Conservation (phyloP, 30 jellyfish, hydroid and myxozoan genomes). For the Cassiopea andromeda region DNA sequence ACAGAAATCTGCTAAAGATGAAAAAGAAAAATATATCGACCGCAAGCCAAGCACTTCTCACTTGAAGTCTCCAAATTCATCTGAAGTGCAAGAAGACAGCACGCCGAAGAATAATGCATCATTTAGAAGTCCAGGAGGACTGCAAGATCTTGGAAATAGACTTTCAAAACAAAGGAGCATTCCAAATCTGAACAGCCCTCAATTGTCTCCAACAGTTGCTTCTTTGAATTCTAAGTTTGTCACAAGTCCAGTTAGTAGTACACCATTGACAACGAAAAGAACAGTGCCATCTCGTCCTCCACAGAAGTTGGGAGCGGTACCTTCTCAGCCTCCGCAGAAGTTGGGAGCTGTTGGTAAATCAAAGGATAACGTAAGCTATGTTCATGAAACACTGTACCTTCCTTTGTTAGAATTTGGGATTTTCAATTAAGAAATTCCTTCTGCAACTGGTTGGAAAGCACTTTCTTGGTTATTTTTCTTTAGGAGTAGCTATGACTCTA, state of each 20-base stretch:
- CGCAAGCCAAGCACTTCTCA: neutral
- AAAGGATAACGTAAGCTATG: neutral
- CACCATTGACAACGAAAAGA: conserved; percentile 39
- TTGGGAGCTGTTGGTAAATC: conserved; percentile 6
- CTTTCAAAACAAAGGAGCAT: neutral
- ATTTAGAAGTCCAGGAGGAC: conserved; percentile 2
- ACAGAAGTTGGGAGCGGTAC: conserved; percentile 1
- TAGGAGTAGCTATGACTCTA: too few species aligned
- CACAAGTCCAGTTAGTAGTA: conserved; percentile 54
- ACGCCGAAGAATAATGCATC: conserved; percentile 11
- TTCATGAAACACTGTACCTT: too few species aligned
- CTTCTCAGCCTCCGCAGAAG: conserved; percentile 6
- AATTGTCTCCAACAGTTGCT: conserved; percentile 12
- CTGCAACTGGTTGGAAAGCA: too few species aligned
- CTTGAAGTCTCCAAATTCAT: neutral
- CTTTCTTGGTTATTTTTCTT: too few species aligned
- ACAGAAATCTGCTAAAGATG: neutral
- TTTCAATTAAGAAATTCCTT: too few species aligned
- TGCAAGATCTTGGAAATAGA: neutral
- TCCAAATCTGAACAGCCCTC: neutral
- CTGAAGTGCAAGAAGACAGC: neutral
- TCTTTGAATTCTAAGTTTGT: neutral
- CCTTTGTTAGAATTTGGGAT: too few species aligned
- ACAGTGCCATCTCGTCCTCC: conserved; percentile 11
- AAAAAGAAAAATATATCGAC: neutral